Evolutionary conservation across 2,113 vertebrate genomes (phyloP).

Genomic region (Formicarius rufipectus): DNA sequence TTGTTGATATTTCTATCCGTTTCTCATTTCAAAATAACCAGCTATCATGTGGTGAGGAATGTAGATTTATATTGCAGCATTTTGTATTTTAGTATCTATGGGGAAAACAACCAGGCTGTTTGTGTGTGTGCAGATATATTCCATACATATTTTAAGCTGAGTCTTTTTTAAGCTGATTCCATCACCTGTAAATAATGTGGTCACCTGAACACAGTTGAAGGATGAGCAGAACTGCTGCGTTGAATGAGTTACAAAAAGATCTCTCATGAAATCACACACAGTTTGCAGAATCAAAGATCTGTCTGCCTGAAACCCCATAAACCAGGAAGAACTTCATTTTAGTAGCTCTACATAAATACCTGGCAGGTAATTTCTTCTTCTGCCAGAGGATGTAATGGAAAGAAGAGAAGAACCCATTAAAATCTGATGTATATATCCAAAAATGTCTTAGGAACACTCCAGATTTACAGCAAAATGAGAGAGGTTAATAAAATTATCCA

Average conservation of each 20-base stretch:
- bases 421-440: not conserved
- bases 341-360: not conserved
- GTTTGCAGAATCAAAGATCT: not conserved
- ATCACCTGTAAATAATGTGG: not conserved
- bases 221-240: not conserved
- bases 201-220: not conserved
- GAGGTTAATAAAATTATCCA: not conserved
- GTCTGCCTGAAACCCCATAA: not conserved
- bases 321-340: not conserved
- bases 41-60: not conserved
- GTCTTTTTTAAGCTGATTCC: not conserved
- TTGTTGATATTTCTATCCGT: not conserved
- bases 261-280: not conserved
- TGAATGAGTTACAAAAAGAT: not conserved
- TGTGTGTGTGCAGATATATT: not conserved
- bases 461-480: not conserved
- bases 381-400: not conserved
- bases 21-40: constrained; percentile 34
- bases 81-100: not conserved
- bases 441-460: not conserved
- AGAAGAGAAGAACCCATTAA: not conserved
- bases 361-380: not conserved
- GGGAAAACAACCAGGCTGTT: not conserved
- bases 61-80: not conserved
- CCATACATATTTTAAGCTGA: not conserved